A percentile compares a stretch with the other conserved stretches of the same genome.
Conservation (phyloP, 2,797 vertebrate species). For the Microhierax caerulescens region DNA sequence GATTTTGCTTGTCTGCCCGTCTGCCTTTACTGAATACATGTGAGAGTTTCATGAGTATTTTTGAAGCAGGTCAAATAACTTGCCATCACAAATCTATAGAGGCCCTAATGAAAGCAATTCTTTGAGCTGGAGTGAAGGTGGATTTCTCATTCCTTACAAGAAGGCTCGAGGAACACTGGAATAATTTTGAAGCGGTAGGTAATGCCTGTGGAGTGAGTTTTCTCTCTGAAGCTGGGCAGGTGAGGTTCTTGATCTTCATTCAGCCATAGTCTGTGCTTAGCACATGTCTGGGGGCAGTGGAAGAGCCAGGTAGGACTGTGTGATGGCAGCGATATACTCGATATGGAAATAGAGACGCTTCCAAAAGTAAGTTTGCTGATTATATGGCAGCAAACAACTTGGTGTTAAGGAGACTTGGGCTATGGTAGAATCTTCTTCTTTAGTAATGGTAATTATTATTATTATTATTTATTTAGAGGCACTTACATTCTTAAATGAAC, state of each 20-base stretch:
- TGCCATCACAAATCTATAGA: neutral
- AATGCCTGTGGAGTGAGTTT: neutral
- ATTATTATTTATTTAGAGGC: neutral
- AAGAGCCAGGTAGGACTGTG: neutral
- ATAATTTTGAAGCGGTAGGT: neutral
- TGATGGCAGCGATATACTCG: neutral
- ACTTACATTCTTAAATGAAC: neutral
- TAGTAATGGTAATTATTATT: neutral
- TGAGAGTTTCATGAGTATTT: constrained; percentile 42
- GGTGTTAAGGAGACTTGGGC: neutral
- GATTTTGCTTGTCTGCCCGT: constrained; percentile 29
- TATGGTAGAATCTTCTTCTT: neutral
- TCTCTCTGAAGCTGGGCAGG: neutral
- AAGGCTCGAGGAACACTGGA: neutral
- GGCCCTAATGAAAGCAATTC: constrained; percentile 29
- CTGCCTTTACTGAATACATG: neutral
- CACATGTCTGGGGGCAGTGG: neutral
- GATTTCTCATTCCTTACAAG: constrained; percentile 14
- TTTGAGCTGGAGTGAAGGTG: constrained; percentile 14
- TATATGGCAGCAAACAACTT: neutral
- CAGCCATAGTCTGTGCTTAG: neutral
- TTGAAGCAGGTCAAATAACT: constrained; percentile 47
- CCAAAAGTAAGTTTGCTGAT: neutral
- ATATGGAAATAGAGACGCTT: neutral
- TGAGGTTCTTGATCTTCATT: neutral